These are phyloP conservation scores for Paradoxurus hermaphroditus DNA, from an alignment of 2,113 vertebrate genomes.

Conservation along the genomic window DNA sequence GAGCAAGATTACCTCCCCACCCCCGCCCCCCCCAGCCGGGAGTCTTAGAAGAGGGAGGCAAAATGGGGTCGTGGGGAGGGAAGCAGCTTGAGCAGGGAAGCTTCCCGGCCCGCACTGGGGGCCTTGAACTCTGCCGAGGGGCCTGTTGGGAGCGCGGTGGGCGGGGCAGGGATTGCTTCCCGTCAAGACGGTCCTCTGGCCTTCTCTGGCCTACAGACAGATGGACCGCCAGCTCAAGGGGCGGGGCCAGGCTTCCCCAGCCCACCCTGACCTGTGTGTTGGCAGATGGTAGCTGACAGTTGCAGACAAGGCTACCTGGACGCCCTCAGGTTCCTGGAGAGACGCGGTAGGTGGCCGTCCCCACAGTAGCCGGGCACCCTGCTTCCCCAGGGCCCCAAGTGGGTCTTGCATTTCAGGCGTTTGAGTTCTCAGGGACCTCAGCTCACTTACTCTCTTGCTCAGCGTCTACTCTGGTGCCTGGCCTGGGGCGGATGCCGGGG, in stretches of 20 bases:
- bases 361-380: accelerated
- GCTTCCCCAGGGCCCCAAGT: accelerated
- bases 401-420: accelerated
- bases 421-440: neutral
- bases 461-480: neutral
- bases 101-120: neutral
- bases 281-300: neutral
- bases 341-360: slow-evolving; percentile 22
- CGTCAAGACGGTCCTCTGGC: neutral
- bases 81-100: too few species aligned
- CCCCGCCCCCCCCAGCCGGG: too few species aligned
- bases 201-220: too few species aligned
- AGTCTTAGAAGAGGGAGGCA: neutral
- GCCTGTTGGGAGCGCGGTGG: neutral
- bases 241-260: accelerated
- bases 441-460: neutral
- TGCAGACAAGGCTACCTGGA: slow-evolving; percentile 72
- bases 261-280: neutral
- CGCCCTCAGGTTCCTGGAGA: slow-evolving; percentile 62
- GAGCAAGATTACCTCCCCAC: too few species aligned
- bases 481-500: neutral
- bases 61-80: neutral
- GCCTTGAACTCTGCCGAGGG: neutral
- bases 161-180: too few species aligned
- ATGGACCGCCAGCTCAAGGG: accelerated